Evolutionary conservation across 2,888 invertebrate species (phyloP), one percentile per base, ranked within the genome.

Genomic region (Tetheella fluctuosa): DNA sequence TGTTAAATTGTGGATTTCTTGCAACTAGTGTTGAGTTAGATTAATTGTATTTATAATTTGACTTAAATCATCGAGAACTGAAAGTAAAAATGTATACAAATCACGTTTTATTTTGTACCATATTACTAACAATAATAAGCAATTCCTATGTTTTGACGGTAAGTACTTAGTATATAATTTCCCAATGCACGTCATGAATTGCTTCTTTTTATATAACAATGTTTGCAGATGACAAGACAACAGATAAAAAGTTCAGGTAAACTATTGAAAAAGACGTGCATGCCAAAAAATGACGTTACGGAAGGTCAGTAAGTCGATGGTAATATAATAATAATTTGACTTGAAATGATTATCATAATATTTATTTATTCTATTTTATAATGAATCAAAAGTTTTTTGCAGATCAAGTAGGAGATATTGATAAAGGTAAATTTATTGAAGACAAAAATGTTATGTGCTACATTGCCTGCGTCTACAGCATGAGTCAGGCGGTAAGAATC

Each of bases 381-480:
- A 28, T 28, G 5, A 28, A 28, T 30, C 10, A 10, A 10, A 10
- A 30, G 30, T 8, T 54, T 52, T 63, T 73, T 70, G 1, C 70
- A 84, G 84, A 83, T 12, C 72, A 80, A 76, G 71, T 84, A 0
- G 81, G 80, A 30, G 73, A 73, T 4, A 81, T 84, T 25, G 80
- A 76, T n/a, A 71, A 83, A 63, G 84, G 84, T 15, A 77, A 77
- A 57, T 84, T 84, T 54, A 59, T 83, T 12, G 82, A 84, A 59
- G 79, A 83, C 0, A 74, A 68, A 59, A 77, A 77, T 17, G 82
- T 84, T 0, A 84, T 83, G 84, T 84, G 84, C 59, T 84, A 83
- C 61, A 69, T 84, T 39, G 78, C 81, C 2, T 84, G 84, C 53
- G 62, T 84, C n/a, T 84, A 82, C 57, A 73, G 68, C 20, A 71